Base-by-base conservation (phyloP, 2,113 vertebrate species). In the Meleagris gallopavo region DNA sequence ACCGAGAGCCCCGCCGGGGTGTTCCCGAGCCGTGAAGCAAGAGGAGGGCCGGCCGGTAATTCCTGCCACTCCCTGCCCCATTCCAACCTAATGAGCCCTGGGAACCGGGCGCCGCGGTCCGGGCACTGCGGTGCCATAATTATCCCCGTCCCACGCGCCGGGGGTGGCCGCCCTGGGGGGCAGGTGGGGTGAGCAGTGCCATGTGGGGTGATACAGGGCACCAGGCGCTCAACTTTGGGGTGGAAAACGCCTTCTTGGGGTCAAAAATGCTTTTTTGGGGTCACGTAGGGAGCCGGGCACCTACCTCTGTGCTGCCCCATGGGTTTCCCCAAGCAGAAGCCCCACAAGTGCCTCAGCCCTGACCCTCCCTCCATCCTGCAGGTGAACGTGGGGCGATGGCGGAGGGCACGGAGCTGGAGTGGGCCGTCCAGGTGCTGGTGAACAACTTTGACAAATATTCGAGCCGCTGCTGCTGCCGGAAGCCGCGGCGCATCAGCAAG, bases 361-460 rank as follows among this genome's bases (percentile, higher is more conserved):
- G 7, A 6, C 10, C 11, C 10, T n/a, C 24, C 4, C 19, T 2
- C 21, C 36, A 0, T 3, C 12, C 75, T 1, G 0, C 92, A 95
- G 94, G 88, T 69, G 32, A 75, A 3, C 0, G 0, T 32, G 19
- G 50, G 87, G 9, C 6, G 0, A 95, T 95, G 94, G 50, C 74
- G 1, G 69, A 96, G 3, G 79, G 94, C 91, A 95, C 97, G 0
- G 98, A 98, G 54, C 97, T 98, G 73, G 98, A 98, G 65, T 97
- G 97, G 95, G 98, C 98, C 0, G 96, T 98, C 3, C 95, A 98
- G 13, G 90, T 97, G 30, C 96, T 98, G 95, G 98, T 98, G 85
- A 97, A 97, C 27, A 98, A 98, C 83, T 98, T 98, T 0, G 97
- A 98, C 75, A 97, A 97, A 40, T 98, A 98, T 2, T 97, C 98